Evolutionary conservation across 2,113 vertebrate species (phyloP), one percentile per base, ranked within the genome.

Genomic region (Podarcis muralis): DNA sequence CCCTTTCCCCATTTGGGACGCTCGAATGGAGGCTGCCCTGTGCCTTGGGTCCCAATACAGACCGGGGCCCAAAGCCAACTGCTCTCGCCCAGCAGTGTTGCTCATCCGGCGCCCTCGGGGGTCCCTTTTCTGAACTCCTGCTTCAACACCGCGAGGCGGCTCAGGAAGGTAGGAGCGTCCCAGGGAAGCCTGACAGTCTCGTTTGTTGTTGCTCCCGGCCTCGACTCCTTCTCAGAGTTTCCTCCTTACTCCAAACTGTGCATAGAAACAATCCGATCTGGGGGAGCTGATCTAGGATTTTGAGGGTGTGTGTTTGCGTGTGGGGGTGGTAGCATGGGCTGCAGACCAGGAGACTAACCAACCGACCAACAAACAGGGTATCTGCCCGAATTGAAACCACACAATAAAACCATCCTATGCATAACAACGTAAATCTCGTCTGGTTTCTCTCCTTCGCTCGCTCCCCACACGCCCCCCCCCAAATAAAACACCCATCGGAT

Each of bases 371-470:
- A 27, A 80, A 83, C 90, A 65, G 53, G 77, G 59, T 2, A 66
- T 91, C 91, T 90, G 89, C 80, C 85, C 6, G 25, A 92, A 71
- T 82, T 30, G 11, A 66, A 93, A 91, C 93, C 93, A 82, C 93
- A 82, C 72, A 94, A 75, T 75, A 94, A 94, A 92, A 79, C 53
- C 90, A 93, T 77, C 79, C 90, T 83, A 91, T 94, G 94, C 94
- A 91, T 95, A 62, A 89, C 53, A 79, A 22, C 16, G 12, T 59
- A 35, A 53, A 43, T 72, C 59, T 69, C 75, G 81, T 92, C 12
- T 90, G 92, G 85, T 81, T 92, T 92, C 90, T 78, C n/a, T 43
- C 37, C 5, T 11, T 27, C 23, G 9, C 23, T 40, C 32, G 27
- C 40, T 35, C 16, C 9, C 25, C 48, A 4, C 27, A 18, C 22